Evolutionary conservation across 1,140 invertebrate species (phyloP).

Genomic region (Centruroides sculpturatus): DNA sequence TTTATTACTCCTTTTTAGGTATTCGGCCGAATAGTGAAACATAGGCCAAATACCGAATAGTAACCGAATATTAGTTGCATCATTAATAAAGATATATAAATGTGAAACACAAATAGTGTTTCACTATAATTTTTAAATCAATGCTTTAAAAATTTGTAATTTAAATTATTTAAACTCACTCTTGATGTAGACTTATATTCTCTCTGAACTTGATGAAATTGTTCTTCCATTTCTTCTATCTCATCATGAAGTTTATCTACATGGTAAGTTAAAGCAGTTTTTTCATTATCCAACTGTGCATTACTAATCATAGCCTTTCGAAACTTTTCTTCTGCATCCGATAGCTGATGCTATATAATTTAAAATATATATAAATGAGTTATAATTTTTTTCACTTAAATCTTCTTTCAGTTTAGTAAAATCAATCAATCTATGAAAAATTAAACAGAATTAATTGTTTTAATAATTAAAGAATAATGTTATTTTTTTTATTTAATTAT

Average conservation of each 20-base stretch:
- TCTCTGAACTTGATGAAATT: constrained; percentile 59
- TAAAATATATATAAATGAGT: too few species aligned
- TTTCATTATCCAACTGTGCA: constrained; percentile 96
- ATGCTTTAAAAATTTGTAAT: neutral
- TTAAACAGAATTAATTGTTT: too few species aligned
- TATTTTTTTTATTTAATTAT: too few species aligned
- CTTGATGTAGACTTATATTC: constrained; percentile 82
- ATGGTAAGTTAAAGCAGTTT: constrained; percentile 86
- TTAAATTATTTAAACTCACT: constrained; percentile 18
- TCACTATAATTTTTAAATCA: neutral
- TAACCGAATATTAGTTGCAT: too few species aligned
- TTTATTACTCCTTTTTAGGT: too few species aligned
- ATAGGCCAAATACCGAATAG: too few species aligned
- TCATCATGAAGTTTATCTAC: constrained; percentile 93
- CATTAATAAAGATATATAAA: neutral
- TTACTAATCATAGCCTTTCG: constrained; percentile 95
- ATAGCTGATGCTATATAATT: constrained; percentile 33
- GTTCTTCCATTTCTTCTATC: constrained; percentile 86
- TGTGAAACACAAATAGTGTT: neutral
- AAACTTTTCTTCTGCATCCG: constrained; percentile 93
- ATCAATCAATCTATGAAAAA: too few species aligned
- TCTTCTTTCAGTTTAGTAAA: too few species aligned
- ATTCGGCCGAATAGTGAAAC: too few species aligned
- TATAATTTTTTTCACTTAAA: too few species aligned
- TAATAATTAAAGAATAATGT: too few species aligned